Evolutionary conservation across 2,888 invertebrate species (phyloP), one percentile per base, ranked within the genome.

Genomic region (Drosophila subquinaria): DNA sequence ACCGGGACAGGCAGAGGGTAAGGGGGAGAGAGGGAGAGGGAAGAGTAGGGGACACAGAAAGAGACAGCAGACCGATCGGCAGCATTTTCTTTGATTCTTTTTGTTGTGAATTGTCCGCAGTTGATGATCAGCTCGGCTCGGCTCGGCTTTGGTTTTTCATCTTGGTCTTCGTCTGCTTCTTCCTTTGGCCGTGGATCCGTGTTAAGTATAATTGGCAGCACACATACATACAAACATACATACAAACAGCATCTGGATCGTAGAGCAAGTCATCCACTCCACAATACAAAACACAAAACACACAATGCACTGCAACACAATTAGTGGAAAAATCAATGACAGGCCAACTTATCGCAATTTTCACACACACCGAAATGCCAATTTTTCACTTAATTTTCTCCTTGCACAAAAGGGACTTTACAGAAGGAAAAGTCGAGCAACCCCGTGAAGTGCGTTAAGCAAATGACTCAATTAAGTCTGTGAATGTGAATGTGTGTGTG

Each of bases 161-260:
- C 51, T 53, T 81, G 81, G 73, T 43, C 30, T 27, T 15, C 27
- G 27, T 27, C 9, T 30, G 33, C 15, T 50, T 17, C 17, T 51
- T 35, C 20, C n/a, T 3, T 4, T 30, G 30, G 10, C 30, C 15
- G 27, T 48, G 10, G 30, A 30, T 30, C 51, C 35, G 53, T 53
- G 35, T 35, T n/a, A 43, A 59, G 45, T 11, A 55, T 84, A 84
- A 83, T 87, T 87, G 88, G 72, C 73, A 76, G 73, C 81, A 73
- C 72, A 36, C 36, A n/a, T 36, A 36, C 13, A 13, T 36, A 27
- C 27, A 27, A 4, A 27, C 27, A 36, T 36, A 6, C 36, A 13
- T n/a, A 13, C 35, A 36, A 1, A 1, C 50, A 40, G 23, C 60
- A 59, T 59, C 55, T 45, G 59, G 13, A 43, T 30, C 40, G n/a